phyloP scores from a whole-genome alignment of 1,140 invertebrate species.

The Formica exsecta region DNA sequence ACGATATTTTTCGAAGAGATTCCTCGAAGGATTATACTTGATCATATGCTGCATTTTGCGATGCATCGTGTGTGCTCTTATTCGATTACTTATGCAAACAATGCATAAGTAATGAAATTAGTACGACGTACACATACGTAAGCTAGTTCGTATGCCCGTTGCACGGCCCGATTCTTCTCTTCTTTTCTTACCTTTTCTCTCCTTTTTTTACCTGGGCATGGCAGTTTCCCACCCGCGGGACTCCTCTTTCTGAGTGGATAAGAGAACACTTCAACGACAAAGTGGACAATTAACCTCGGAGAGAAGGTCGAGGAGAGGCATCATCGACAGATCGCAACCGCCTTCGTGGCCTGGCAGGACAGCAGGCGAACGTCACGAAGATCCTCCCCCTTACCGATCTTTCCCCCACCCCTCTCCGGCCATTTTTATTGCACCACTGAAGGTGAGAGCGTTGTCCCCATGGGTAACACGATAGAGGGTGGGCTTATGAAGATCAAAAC shows the following conservation, averaged over 20 bases:
- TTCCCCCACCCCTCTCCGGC: constrained; percentile 56
- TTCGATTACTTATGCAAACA: constrained; percentile 45
- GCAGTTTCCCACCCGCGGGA: constrained; percentile 55
- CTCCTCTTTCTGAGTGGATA: constrained; percentile 38
- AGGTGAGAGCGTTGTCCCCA: constrained; percentile 72
- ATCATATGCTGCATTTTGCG: background rate
- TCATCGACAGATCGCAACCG: constrained; percentile 54
- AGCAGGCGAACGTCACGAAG: constrained; percentile 71
- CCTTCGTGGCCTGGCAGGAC: constrained; percentile 67
- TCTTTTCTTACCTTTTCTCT: background rate
- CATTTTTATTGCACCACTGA: constrained; percentile 78
- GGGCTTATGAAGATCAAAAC: constrained; percentile 85
- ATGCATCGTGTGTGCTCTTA: background rate
- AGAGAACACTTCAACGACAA: constrained; percentile 71
- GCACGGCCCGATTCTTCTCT: background rate
- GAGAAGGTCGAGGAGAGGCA: constrained; percentile 72
- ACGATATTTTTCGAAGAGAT: constrained; percentile 23
- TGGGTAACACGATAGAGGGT: constrained; percentile 85
- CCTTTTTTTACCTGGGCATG: background rate
- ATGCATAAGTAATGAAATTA: constrained; percentile 21
- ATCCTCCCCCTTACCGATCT: constrained; percentile 25
- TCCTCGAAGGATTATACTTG: background rate
- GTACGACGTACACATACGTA: background rate
- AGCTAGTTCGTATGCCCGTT: background rate
- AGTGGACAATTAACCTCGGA: constrained; percentile 77